phyloP scores from a whole-genome alignment of 2,113 vertebrate species.

The Lutjanus erythropterus region DNA sequence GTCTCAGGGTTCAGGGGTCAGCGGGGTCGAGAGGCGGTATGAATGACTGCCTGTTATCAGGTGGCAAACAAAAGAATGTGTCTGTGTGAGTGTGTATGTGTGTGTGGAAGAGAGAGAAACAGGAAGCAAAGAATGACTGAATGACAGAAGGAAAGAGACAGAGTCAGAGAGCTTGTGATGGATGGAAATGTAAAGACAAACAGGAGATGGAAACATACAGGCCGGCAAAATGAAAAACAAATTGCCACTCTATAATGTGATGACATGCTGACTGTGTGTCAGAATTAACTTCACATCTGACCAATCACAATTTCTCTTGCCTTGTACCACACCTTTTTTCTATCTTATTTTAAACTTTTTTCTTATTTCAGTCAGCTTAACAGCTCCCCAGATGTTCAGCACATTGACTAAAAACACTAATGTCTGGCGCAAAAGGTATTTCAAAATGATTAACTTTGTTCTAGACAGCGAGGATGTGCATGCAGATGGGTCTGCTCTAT shows the following conservation, averaged over 20 bases:
- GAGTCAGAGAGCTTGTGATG: not conserved
- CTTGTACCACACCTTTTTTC: not conserved
- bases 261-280: not conserved
- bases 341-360: not conserved
- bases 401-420: not conserved
- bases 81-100: not conserved
- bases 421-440: not conserved
- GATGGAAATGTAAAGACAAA: slow-evolving; percentile 31
- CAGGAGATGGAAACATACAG: slow-evolving; percentile 13
- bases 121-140: slow-evolving; percentile 45
- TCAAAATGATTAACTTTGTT: not conserved
- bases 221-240: not conserved
- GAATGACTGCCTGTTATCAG: slow-evolving; percentile 77
- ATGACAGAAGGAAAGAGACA: slow-evolving; percentile 41
- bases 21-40: slow-evolving; percentile 60
- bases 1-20: slow-evolving; percentile 70
- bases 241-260: not conserved
- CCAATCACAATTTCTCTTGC: not conserved
- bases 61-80: slow-evolving; percentile 65
- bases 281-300: not conserved
- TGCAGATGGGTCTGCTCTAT: not conserved
- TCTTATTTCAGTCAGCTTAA: too few species aligned
- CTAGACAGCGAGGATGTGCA: not conserved
- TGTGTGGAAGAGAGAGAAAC: slow-evolving; percentile 33
- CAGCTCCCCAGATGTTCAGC: too few species aligned